Base-by-base conservation (phyloP, 1,140 invertebrate species). In the Brachionus manjavacas region DNA sequence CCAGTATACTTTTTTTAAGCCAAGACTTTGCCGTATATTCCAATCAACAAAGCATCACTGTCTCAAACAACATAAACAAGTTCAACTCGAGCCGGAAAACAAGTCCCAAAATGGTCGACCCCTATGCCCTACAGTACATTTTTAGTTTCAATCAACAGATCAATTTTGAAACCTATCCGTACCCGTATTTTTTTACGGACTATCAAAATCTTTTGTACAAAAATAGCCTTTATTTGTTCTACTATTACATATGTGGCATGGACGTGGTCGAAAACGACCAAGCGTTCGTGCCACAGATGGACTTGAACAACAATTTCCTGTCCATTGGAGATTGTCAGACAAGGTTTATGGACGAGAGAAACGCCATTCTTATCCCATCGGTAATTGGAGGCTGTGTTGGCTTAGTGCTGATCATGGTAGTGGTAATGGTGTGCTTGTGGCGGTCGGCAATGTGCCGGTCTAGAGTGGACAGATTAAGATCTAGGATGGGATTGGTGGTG, bases 131-230 rank as follows among this genome's bases (percentile, higher is more conserved):
- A 12, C 79, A 81, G 23, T 81, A 81, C 52, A 46, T 64, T 2
- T 81, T 81, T 16, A 64, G 35, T 12, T 81, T 81, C 28, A 81
- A 81, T 35, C 79, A 81, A 31, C 16, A 35, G 60, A 43, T 81
- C 4, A 81, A 81, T 25, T 81, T 81, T 64, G 79, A 81, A 4
- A 64, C 52, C 8, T 81, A 81, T 46, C 79, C 79, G 9, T 81
- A 81, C 66, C 79, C 79, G 23, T 81, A 81, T 28, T 81, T 64
- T 68, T 81, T 81, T 64, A 68, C 79, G n/a, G 79, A 81, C 31
- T 81, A 81, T 64, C 79, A 81, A 43, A 55, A 81, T 25, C 28
- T 81, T 0, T 46, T 81, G 28, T 81, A 81, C 20, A 81, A 68
- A 81, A 81, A 81, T 46, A 28, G 20, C 31, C 41, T 81, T 20